Evolutionary conservation across 2,888 invertebrate species (phyloP).

Genomic region (Panopea generosa): DNA sequence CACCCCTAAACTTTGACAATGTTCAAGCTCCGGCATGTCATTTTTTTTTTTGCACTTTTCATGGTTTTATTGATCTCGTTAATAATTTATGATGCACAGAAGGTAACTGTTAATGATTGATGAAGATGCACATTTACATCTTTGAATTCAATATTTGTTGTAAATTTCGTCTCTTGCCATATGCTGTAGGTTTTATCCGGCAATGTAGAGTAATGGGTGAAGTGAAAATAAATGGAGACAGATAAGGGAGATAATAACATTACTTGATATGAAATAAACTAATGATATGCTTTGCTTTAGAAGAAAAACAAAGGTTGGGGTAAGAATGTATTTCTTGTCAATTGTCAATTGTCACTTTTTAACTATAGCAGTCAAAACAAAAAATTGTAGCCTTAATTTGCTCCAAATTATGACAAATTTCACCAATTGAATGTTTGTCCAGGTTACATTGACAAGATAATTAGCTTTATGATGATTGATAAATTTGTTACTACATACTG

Average conservation of each 20-base stretch:
- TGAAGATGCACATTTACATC: not conserved
- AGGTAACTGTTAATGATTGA: constrained; percentile 1
- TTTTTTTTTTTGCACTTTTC: not conserved
- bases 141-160: not conserved
- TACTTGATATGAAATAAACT: no score
- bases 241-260: no score
- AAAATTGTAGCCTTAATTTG: no score
- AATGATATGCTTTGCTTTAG: constrained; percentile 45
- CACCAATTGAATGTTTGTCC: no score
- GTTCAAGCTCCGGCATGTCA: constrained; percentile 24
- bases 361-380: not conserved
- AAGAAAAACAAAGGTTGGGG: constrained; percentile 43
- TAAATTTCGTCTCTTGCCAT: no score
- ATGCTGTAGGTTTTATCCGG: no score
- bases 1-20: not conserved
- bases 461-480: no score
- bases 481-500: no score
- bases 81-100: constrained; percentile 2
- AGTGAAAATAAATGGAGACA: no score
- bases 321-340: constrained; percentile 20
- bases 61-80: not conserved
- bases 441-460: no score
- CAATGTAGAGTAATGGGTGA: no score
- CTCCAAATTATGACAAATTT: no score
- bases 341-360: not conserved